Base-by-base conservation (phyloP, 1,140 invertebrate genomes). In the Drosophila parabipectinata region DNA sequence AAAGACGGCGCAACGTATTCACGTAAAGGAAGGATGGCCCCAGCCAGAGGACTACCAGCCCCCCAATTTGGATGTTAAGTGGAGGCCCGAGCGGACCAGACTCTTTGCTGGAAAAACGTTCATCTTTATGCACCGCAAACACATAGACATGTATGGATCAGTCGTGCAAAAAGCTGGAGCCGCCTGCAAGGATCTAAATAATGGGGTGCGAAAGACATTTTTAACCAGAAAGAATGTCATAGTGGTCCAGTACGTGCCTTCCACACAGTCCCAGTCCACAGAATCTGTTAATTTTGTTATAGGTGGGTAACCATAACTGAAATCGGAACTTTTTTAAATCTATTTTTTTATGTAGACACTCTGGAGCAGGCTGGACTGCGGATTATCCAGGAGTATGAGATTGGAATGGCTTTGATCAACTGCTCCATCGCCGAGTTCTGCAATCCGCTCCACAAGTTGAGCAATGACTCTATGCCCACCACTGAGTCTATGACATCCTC, bases 391-490 rank as follows among this genome's bases (percentile, higher is more conserved):
- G 95, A 95, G 90, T 93, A 93, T 7, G 95, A 96, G 82, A 94
- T 96, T 62, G 94, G 94, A 8, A 92, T 95, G 44, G 94, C 95
- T 15, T 93, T 95, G 62, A 79, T 95, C 10, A 93, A 94, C 69
- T 94, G 93, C 83, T 95, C 94, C 1, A 92, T 91, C 30, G 92
- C 93, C 45, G 94, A 94, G 73, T 94, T 95, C 73, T 96, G 95
- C 77, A 96, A 96, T 92, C 94, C 95, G 8, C 72, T 83, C 15
- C 94, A 93, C 61, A 93, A 92, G 67, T 92, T 93, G 30, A 60
- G 91, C 9, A 90, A 57, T 4, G 71, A 88, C 10, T 77, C 79
- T 0, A n/a, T 88, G 45, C 47, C 83, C 2, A 45, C 66, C 7
- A 88, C 82, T 0, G 83, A 87, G 45, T 87, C 82, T 0, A 68